Evolutionary conservation across 1,140 invertebrate genomes (phyloP), one percentile per base, ranked within the genome.

Genomic region (Diorhabda elongata): DNA sequence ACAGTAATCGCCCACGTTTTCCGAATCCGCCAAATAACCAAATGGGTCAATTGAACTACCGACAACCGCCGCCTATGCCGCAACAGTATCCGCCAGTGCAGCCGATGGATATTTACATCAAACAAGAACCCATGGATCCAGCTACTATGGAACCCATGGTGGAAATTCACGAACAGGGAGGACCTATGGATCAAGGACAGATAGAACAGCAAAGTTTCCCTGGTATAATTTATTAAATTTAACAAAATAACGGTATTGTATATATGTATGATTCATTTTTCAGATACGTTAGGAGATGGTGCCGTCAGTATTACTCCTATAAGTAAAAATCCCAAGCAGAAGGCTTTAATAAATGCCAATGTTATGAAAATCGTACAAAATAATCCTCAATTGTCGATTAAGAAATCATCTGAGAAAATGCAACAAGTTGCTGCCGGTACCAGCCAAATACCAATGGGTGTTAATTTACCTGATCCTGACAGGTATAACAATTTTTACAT

Each of bases 331-430:
- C 69, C 71, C 3, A 66, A 71, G 42, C 70, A 73, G 56, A 75
- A 70, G 52, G 71, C 61, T 4, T n/a, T 3, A 0, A 70, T 81
- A 26, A 79, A 77, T 66, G 75, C 79, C 2, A 78, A 76, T 44
- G 76, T 81, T 9, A 73, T 79, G 71, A 76, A 77, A 68, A 66
- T 81, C 9, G 79, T 81, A 0, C 74, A 80, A 61, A 79, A 78
- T 61, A 81, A 81, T 70, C 80, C 80, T 0, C 75, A 79, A 61
- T 74, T 81, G 6, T 78, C 78, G 6, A 77, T 80, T 56, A 71
- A 69, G 60, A 58, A 71, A 58, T 63, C 66, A 2, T 63, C 70
- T 8, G 60, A 66, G 58, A 68, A 71, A 47, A 3, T 62, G 42
- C 61, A 42, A 43, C 61, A 7, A 43, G n/a, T 44, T 42, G 61